Evolutionary conservation across 2,113 vertebrate genomes (phyloP), one percentile per base, ranked within the genome.

Genomic region (Corapipo altera): DNA sequence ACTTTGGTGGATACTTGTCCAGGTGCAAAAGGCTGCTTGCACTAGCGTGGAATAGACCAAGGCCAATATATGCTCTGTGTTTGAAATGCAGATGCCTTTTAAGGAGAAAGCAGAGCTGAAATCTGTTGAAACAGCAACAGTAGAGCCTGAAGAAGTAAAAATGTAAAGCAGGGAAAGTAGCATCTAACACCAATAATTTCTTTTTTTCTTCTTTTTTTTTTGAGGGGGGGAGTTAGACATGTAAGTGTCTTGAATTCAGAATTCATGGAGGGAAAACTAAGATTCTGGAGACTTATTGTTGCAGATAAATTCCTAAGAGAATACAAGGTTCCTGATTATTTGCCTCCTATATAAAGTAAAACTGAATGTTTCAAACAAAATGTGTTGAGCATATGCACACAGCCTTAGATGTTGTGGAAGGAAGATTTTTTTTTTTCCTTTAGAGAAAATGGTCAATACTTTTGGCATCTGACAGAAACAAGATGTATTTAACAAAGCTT

Each of bases 331-430:
- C 6, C 24, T 64, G 46, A 43, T 61, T 55, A 8, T 39, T 93
- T 88, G 10, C 44, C 8, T 86, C 11, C 9, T n/a, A 8, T 4
- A 37, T 19, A 21, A 70, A 74, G n/a, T 49, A 57, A 62, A 83
- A 13, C 7, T 1, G 22, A 61, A 17, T 4, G 4, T 79, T 77
- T 62, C 8, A 75, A 62, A 23, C 3, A 61, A 65, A 82, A 52
- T 5, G 2, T 5, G 2, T 6, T 55, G 43, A 65, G 9, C 17
- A 17, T 16, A 33, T 37, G 46, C 39, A 55, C 0, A 0, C 6
- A 21, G 51, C 30, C 21, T 30, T 32, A 32, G 59, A 9, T 71
- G 64, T 2, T 16, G 44, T 10, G 22, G 69, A 71, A 83, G 17
- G 51, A 62, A 72, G 39, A 28, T 7, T 22, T 30, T 52, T 28